Conservation (phyloP, 2,888 invertebrate genomes). For the Horisme vitalbata region DNA sequence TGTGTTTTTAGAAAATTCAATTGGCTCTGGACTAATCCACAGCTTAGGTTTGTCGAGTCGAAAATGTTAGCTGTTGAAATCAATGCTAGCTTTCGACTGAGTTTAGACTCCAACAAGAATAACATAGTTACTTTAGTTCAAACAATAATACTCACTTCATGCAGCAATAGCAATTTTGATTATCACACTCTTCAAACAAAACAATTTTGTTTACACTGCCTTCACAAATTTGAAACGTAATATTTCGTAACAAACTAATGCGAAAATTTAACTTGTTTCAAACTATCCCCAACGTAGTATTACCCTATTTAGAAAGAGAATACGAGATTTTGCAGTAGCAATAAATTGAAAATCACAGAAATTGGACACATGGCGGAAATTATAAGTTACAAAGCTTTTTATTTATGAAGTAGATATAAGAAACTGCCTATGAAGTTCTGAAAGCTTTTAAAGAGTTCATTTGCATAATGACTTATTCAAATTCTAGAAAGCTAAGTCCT, state of each 20-base stretch:
- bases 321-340: slow-evolving; percentile 33
- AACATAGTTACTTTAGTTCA: too few species aligned
- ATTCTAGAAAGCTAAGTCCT: slow-evolving; percentile 43
- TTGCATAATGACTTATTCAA: slow-evolving; percentile 54
- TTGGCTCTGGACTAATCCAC: too few species aligned
- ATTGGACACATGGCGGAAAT: slow-evolving; percentile 30
- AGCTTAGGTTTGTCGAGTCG: too few species aligned
- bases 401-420: slow-evolving; percentile 39
- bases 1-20: too few species aligned
- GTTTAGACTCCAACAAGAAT: too few species aligned
- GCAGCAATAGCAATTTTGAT: slow-evolving; percentile 8
- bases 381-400: slow-evolving; percentile 40
- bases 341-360: slow-evolving; percentile 34
- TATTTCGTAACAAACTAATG: slow-evolving; percentile 40
- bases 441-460: slow-evolving; percentile 54
- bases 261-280: slow-evolving; percentile 45
- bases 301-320: slow-evolving; percentile 41
- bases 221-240: slow-evolving; percentile 40
- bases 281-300: slow-evolving; percentile 45
- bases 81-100: too few species aligned
- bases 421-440: slow-evolving; percentile 41
- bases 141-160: too few species aligned
- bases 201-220: slow-evolving; percentile 34
- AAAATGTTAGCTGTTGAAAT: too few species aligned
- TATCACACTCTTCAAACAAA: slow-evolving; percentile 19